Percentiles rank a stretch among this genome's conserved stretches.
Conservation (phyloP, 2,113 vertebrate species). For the Labrus mixtus region DNA sequence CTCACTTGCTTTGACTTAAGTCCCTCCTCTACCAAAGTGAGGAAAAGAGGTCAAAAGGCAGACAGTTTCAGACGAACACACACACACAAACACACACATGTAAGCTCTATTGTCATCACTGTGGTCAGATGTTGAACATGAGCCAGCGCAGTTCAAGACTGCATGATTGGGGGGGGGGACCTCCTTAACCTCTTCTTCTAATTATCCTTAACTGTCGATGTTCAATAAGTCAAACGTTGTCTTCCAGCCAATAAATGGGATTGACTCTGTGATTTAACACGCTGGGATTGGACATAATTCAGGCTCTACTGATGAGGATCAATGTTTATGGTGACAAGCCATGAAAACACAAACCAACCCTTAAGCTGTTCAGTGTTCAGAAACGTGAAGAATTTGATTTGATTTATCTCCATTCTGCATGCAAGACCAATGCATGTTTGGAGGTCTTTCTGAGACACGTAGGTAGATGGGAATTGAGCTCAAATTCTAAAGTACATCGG, state of each 20-base stretch:
- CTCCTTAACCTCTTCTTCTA: constrained; percentile 6
- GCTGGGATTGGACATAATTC: constrained; percentile 29
- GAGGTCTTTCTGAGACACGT: background rate
- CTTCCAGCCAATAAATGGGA: constrained; percentile 44
- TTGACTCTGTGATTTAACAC: background rate
- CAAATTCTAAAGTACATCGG: no score
- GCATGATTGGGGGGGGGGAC: constrained; percentile 25
- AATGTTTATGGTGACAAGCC: constrained; percentile 40
- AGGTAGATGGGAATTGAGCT: background rate
- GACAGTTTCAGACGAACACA: background rate
- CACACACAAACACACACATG: background rate
- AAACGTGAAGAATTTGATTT: background rate
- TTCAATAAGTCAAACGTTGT: constrained; percentile 30
- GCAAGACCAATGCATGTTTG: background rate
- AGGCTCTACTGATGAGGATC: constrained; percentile 60
- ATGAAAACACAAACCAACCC: constrained; percentile 17
- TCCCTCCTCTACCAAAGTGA: background rate
- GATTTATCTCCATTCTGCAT: background rate
- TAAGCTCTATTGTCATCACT: constrained; percentile 7
- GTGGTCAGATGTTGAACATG: constrained; percentile 22
- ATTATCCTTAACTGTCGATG: constrained; percentile 31
- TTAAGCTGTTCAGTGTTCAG: constrained; percentile 29
- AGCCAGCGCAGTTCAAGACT: constrained; percentile 20
- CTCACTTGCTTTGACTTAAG: constrained; percentile 9
- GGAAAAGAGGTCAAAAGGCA: constrained; percentile 65